These are phyloP conservation scores for Typhlichthys eigenmanni DNA, from an alignment of 2,797 vertebrate genomes.

Conservation along the genomic window DNA sequence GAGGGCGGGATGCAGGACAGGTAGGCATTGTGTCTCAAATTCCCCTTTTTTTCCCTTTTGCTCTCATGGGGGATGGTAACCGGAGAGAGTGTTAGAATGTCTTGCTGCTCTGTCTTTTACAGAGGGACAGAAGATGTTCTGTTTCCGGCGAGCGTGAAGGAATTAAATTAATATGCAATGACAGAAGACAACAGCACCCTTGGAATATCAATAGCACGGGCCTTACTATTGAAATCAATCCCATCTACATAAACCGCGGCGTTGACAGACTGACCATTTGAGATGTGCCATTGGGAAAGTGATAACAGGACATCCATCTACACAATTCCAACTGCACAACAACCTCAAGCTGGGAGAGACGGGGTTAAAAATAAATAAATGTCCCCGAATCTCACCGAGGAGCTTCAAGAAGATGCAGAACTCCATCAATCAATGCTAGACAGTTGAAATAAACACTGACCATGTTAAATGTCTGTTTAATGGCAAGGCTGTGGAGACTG, in stretches of 20 bases:
- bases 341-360: background rate
- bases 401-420: slow-evolving; percentile 55
- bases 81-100: slow-evolving; percentile 70
- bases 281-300: slow-evolving; percentile 3
- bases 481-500: slow-evolving; percentile 26
- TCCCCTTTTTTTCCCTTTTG: slow-evolving; percentile 59
- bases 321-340: background rate
- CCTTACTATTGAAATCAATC: slow-evolving; percentile 30
- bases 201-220: slow-evolving; percentile 32
- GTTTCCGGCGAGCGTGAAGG: slow-evolving; percentile 42
- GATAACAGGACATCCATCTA: background rate
- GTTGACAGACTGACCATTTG: background rate
- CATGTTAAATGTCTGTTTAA: slow-evolving; percentile 77
- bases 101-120: slow-evolving; percentile 51
- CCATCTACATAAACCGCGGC: slow-evolving; percentile 2
- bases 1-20: slow-evolving; percentile 54
- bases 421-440: slow-evolving; percentile 74
- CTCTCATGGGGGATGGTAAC: slow-evolving; percentile 60
- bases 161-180: slow-evolving; percentile 53
- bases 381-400: slow-evolving; percentile 47
- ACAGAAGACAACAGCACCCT: slow-evolving; percentile 32
- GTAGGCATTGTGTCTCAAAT: slow-evolving; percentile 66
- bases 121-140: slow-evolving; percentile 48
- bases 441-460: slow-evolving; percentile 76
- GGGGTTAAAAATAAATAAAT: too few species aligned